A percentile compares a stretch with the other conserved stretches of the same genome.
These are phyloP conservation scores for Hapalemur alaotrensis DNA, from an alignment of 2,797 vertebrate genomes.

Conservation along the genomic window DNA sequence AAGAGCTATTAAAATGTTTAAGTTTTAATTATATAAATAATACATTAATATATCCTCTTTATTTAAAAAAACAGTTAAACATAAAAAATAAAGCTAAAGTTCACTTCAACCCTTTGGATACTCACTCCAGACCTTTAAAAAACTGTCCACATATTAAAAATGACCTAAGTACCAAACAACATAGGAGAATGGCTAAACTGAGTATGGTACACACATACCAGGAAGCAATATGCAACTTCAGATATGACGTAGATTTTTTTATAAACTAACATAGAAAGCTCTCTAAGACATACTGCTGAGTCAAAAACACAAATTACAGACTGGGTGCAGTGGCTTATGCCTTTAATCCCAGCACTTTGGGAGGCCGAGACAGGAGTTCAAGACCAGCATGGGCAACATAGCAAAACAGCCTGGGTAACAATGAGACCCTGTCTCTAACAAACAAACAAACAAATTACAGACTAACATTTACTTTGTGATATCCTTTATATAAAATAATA, in stretches of 20 bases:
- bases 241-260: not conserved
- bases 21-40: not conserved
- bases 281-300: not conserved
- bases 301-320: not conserved
- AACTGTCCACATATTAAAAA: not conserved
- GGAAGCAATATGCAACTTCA: not conserved
- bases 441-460: not conserved
- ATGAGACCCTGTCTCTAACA: not conserved
- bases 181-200: not conserved
- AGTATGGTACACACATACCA: not conserved
- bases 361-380: not conserved
- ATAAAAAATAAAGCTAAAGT: not conserved
- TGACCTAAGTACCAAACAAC: not conserved
- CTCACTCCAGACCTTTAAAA: slow-evolving; percentile 6
- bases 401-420: not conserved
- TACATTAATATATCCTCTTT: not conserved
- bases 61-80: not conserved
- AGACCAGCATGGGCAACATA: not conserved
- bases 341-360: not conserved
- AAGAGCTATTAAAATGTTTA: not conserved
- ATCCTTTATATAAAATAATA: not conserved
- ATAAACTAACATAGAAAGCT: not conserved
- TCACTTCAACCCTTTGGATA: not conserved
- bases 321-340: not conserved
- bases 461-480: not conserved